phyloP scores from a whole-genome alignment of 2,113 vertebrate species.

The Hippocampus comes region DNA sequence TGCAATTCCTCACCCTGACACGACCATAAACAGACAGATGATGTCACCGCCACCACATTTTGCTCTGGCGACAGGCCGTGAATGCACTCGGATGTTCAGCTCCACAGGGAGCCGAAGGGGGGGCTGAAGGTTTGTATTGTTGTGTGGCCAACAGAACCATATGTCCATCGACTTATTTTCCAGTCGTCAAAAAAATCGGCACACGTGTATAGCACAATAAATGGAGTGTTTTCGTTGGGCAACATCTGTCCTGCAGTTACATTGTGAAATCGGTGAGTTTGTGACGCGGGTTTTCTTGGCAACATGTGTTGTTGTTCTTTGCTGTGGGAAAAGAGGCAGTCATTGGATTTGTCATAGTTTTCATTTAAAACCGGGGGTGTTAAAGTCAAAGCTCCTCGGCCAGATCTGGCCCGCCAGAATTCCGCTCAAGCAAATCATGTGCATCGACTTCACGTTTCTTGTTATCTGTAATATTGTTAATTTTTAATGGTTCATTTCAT shows the following conservation, averaged over 20 bases:
- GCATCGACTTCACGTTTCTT: too few relatives aligned
- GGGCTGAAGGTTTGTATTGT: conserved; percentile 24
- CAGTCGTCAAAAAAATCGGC: background rate
- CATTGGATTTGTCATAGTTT: background rate
- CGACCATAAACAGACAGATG: conserved; percentile 49
- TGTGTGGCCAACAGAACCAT: conserved; percentile 16
- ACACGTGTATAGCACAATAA: background rate
- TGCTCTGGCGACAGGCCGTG: conserved; percentile 50
- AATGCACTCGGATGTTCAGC: conserved; percentile 33
- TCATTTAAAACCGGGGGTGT: background rate
- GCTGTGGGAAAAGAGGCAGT: background rate
- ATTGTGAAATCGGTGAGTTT: background rate
- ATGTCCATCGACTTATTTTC: conserved; percentile 20
- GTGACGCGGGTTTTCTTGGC: background rate
- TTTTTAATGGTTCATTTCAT: too few relatives aligned
- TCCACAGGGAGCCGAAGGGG: conserved; percentile 29
- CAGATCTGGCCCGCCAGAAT: background rate
- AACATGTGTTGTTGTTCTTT: background rate
- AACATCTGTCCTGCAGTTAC: background rate
- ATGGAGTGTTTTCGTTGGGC: background rate
- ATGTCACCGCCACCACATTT: conserved; percentile 49
- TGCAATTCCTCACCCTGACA: conserved; percentile 11
- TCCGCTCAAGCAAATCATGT: too few relatives aligned
- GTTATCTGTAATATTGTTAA: too few relatives aligned
- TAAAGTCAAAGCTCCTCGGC: background rate